Conservation (phyloP, 2,113 vertebrate species). For the Oophaga pumilio region DNA sequence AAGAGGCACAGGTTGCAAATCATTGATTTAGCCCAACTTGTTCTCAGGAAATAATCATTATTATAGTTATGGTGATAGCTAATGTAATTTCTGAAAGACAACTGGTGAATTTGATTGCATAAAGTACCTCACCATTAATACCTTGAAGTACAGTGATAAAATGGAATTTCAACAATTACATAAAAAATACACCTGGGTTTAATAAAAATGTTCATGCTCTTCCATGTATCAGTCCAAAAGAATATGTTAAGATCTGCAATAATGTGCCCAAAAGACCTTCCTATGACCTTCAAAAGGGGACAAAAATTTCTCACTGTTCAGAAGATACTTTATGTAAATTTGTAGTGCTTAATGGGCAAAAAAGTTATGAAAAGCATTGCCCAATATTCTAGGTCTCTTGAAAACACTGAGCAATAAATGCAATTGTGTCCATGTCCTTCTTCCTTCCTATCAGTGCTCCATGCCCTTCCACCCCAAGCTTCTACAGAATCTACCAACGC, state of each 20-base stretch:
- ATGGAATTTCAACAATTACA: background rate
- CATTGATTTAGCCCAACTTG: background rate
- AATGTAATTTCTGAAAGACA: background rate
- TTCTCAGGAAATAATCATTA: background rate
- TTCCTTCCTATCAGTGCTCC: background rate
- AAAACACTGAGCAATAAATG: background rate
- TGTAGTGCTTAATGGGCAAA: background rate
- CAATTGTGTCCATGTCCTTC: background rate
- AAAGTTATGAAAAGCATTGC: background rate
- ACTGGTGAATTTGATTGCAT: background rate
- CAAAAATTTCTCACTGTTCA: background rate
- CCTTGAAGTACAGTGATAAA: background rate
- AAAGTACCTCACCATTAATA: background rate
- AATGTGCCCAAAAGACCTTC: background rate
- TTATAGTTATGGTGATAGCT: background rate
- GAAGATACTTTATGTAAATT: background rate
- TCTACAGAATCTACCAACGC: background rate
- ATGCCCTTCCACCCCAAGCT: background rate
- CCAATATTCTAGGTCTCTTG: background rate
- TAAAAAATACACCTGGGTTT: background rate
- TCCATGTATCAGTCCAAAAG: background rate
- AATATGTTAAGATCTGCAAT: background rate
- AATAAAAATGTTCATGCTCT: background rate
- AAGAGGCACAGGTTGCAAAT: background rate
- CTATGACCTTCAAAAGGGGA: background rate